A percentile compares a stretch with the other conserved stretches of the same genome.
Conservation (phyloP, 2,888 invertebrate genomes). For the Dichetophora obliterata region DNA sequence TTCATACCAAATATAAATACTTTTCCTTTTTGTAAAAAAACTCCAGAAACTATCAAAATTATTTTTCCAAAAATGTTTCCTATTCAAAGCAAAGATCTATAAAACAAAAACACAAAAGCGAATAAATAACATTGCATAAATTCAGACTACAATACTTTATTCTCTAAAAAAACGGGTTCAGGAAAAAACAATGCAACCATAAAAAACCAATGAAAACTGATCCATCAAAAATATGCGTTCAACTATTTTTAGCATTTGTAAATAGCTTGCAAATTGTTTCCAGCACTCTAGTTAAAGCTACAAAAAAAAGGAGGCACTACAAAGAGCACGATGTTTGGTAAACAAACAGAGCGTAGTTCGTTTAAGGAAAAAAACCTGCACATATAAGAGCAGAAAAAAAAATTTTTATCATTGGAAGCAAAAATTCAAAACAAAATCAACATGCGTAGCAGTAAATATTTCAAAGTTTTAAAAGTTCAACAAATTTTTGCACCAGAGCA, state of each 20-base stretch:
- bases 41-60: not conserved
- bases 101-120: not conserved
- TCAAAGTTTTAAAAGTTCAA: not conserved
- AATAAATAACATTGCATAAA: constrained; percentile 3
- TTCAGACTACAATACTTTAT: not conserved
- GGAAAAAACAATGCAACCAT: not conserved
- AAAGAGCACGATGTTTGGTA: no score
- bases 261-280: not conserved
- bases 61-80: not conserved
- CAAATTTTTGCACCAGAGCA: no score
- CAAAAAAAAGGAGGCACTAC: no score
- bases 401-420: not conserved
- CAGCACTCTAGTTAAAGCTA: no score
- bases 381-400: not conserved
- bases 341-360: not conserved
- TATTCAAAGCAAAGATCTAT: not conserved
- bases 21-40: not conserved
- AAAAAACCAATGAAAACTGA: not conserved
- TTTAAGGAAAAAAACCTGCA: not conserved
- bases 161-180: not conserved
- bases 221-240: constrained; percentile 24
- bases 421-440: not conserved
- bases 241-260: constrained; percentile 8
- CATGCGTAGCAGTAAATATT: not conserved
- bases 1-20: no score